Percentiles rank a stretch among this genome's conserved stretches.
These are phyloP conservation scores for Apocrypta bakeri DNA, from an alignment of 1,140 invertebrate species.

Conservation along the genomic window DNA sequence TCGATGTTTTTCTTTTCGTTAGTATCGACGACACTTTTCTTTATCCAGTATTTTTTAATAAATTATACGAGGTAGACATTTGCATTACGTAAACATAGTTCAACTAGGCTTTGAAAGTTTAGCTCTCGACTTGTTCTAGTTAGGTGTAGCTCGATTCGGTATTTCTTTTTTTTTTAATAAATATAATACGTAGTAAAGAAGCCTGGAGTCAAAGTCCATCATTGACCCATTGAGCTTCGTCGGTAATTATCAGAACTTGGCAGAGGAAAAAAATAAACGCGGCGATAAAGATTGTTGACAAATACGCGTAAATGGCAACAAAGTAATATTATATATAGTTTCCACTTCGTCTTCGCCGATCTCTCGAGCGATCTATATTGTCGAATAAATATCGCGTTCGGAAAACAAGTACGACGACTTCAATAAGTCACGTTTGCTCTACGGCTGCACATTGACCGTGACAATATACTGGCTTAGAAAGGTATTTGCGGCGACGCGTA, in stretches of 20 bases:
- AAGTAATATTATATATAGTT: too few species aligned
- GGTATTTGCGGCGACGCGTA: background rate
- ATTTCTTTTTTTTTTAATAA: background rate
- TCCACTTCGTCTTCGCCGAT: background rate
- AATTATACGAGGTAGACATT: too few species aligned
- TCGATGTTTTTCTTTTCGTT: background rate
- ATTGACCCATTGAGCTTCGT: background rate
- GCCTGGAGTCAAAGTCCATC: background rate
- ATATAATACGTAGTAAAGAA: too few species aligned
- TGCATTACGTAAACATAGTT: too few species aligned
- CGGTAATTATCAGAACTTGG: background rate
- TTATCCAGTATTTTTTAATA: background rate
- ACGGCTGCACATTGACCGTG: background rate
- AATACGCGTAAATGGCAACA: background rate
- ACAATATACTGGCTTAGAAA: background rate
- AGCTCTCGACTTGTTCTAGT: background rate
- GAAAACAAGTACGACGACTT: background rate
- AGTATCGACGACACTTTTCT: background rate
- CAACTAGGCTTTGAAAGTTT: too few species aligned
- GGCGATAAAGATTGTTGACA: constrained; percentile 2
- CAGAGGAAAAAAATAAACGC: background rate
- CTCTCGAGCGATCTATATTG: background rate
- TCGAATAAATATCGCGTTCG: background rate
- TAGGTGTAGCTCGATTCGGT: background rate
- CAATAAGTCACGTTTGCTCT: background rate